These are phyloP conservation scores for Darevskia nairensis DNA, from an alignment of 2,797 vertebrate genomes.

Conservation along the genomic window DNA sequence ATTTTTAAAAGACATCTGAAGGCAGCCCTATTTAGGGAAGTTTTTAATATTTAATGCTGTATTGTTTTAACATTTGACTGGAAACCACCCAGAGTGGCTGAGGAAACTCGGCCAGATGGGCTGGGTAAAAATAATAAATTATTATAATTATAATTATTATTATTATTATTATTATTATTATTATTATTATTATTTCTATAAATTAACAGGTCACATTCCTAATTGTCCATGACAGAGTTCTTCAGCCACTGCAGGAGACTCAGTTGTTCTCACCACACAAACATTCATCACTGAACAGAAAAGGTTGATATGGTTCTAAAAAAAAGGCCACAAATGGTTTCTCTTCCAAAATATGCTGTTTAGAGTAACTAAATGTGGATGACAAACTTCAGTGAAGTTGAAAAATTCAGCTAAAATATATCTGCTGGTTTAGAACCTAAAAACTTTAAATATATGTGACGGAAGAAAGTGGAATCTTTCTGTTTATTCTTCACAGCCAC, in stretches of 20 bases:
- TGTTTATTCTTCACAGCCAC: slow-evolving; percentile 26
- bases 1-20: too few relatives aligned
- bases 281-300: background rate
- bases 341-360: slow-evolving; percentile 25
- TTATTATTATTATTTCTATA: background rate
- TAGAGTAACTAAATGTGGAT: slow-evolving; percentile 21
- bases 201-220: background rate
- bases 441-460: slow-evolving; percentile 30
- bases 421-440: slow-evolving; percentile 20
- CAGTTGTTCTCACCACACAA: background rate
- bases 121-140: too few relatives aligned
- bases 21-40: too few relatives aligned
- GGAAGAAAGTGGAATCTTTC: slow-evolving; percentile 3
- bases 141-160: too few relatives aligned
- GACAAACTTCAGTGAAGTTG: background rate
- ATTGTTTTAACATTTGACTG: too few relatives aligned
- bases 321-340: background rate
- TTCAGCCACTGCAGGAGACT: background rate
- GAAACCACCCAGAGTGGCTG: too few relatives aligned
- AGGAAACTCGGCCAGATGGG: too few relatives aligned
- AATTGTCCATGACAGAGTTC: background rate
- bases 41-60: too few relatives aligned
- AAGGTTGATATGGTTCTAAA: background rate
- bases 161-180: too few relatives aligned
- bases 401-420: background rate